Conservation (phyloP, 2,888 invertebrate species). For the Ophion ventricosus region DNA sequence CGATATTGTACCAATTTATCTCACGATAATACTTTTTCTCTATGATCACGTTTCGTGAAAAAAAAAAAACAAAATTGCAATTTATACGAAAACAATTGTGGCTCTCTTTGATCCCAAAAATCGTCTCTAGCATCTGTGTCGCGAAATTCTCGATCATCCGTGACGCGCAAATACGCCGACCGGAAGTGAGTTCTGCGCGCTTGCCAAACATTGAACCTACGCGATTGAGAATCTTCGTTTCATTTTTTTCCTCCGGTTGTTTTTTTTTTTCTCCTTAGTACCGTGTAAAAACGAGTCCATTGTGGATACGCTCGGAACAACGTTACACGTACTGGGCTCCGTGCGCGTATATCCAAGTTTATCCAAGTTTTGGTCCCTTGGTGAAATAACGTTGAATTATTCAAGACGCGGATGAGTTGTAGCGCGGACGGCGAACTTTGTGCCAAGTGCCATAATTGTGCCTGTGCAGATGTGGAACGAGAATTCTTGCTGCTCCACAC, state of each 20-base stretch:
- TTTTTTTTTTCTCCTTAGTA: conserved; percentile 7
- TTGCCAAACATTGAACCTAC: too few species aligned
- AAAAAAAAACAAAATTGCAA: too few species aligned
- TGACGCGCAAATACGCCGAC: neutral
- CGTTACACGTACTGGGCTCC: neutral
- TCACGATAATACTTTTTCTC: neutral
- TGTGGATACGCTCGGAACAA: conserved; percentile 40
- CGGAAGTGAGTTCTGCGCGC: neutral
- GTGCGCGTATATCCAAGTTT: conserved; percentile 30
- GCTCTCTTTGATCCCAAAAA: neutral
- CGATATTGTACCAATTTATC: neutral
- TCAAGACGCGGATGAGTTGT: conserved; percentile 29
- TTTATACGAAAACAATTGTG: neutral
- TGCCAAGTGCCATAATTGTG: conserved; percentile 62
- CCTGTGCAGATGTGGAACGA: conserved; percentile 18
- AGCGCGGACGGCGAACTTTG: conserved; percentile 27
- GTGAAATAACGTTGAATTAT: conserved; percentile 49
- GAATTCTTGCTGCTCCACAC: conserved; percentile 18
- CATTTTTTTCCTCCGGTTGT: neutral
- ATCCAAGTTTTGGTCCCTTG: conserved; percentile 41
- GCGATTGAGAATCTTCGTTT: neutral
- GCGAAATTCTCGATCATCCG: neutral
- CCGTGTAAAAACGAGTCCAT: neutral
- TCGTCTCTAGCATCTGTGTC: neutral
- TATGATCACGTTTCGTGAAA: neutral